Evolutionary conservation across 2,888 invertebrate genomes (phyloP), one percentile per base, ranked within the genome.

Genomic region (Macrosoma leucophasiata): DNA sequence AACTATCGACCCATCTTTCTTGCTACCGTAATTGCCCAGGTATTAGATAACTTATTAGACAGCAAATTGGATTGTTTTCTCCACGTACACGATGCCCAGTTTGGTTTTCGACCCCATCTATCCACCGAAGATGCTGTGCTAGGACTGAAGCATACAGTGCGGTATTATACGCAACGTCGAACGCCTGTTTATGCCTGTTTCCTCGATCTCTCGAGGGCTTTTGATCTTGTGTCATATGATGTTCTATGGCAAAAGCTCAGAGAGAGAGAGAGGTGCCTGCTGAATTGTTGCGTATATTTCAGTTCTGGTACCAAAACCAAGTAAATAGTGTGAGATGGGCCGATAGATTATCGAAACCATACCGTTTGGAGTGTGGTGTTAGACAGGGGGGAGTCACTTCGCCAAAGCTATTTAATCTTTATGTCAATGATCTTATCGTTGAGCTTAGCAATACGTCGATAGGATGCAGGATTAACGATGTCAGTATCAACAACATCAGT

Each of bases 21-120:
- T n/a, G n/a, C n/a, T n/a, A n/a, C n/a, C n/a, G n/a, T n/a, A n/a
- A n/a, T n/a, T n/a, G n/a, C n/a, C n/a, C n/a, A n/a, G n/a, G n/a
- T n/a, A n/a, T n/a, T n/a, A n/a, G n/a, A n/a, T n/a, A n/a, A n/a
- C n/a, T n/a, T n/a, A n/a, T n/a, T n/a, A n/a, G n/a, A n/a, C n/a
- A n/a, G n/a, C n/a, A n/a, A n/a, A n/a, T n/a, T n/a, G n/a, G n/a
- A n/a, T n/a, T n/a, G n/a, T n/a, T n/a, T n/a, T n/a, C n/a, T n/a
- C n/a, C n/a, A n/a, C n/a, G n/a, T n/a, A n/a, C n/a, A n/a, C n/a
- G 41, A 44, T 12, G 44, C 42, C 7, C 47, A 48, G 40, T 48
- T 48, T 46, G 43, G 43, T 18, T 48, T 44, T 25, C 39, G 42
- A 25, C 23, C 37, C 9, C 40, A 41, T 36, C 36, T 43, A 19